phyloP scores from a whole-genome alignment of 2,113 vertebrate genomes.

The Otis tarda region DNA sequence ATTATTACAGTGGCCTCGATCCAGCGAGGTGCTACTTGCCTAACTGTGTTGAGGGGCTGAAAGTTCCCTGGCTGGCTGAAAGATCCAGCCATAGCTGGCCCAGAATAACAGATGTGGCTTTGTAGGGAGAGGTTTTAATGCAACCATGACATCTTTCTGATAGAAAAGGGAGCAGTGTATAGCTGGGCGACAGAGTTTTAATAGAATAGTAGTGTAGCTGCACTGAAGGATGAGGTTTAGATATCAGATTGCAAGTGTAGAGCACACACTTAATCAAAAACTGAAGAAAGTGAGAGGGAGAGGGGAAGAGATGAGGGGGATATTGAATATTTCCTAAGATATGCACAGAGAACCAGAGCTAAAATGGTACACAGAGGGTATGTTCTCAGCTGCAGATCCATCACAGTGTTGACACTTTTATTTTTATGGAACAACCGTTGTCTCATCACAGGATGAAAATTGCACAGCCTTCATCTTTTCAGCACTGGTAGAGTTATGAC shows the following conservation, averaged over 20 bases:
- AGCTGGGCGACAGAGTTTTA: neutral
- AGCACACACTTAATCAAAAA: neutral
- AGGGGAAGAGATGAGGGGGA: neutral
- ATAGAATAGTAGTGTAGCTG: neutral
- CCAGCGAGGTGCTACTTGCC: neutral
- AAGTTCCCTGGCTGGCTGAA: neutral
- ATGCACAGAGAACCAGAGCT: neutral
- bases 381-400: neutral
- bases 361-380: neutral
- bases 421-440: slow-evolving; percentile 18
- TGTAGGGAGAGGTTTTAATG: neutral
- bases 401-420: slow-evolving; percentile 15
- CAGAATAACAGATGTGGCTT: neutral
- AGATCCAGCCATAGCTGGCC: neutral
- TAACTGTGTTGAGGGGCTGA: neutral
- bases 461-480: slow-evolving; percentile 14
- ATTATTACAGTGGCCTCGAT: neutral
- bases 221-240: neutral
- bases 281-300: neutral
- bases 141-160: neutral
- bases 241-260: neutral
- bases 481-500: neutral
- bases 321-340: neutral
- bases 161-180: neutral
- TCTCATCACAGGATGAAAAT: slow-evolving; percentile 23